These are phyloP conservation scores for Gastrophryne carolinensis DNA, from an alignment of 2,797 vertebrate genomes.

Conservation along the genomic window DNA sequence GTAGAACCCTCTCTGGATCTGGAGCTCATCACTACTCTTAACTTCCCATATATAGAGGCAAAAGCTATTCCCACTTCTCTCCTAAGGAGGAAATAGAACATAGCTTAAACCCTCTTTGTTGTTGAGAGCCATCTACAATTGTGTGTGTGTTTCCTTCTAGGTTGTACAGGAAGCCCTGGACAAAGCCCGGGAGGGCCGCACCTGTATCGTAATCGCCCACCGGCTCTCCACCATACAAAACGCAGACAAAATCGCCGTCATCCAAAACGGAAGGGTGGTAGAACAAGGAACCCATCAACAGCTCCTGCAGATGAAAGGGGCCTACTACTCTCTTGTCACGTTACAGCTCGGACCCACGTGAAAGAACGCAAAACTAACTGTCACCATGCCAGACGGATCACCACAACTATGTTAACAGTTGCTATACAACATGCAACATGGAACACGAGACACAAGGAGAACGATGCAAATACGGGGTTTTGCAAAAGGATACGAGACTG, in stretches of 20 bases:
- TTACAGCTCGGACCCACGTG: slow-evolving; percentile 67
- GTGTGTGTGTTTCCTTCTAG: slow-evolving; percentile 63
- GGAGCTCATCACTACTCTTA: too few species aligned
- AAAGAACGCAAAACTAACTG: slow-evolving; percentile 23
- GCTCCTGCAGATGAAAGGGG: slow-evolving; percentile 80
- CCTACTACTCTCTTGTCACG: slow-evolving; percentile 84
- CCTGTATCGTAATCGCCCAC: slow-evolving; percentile 89
- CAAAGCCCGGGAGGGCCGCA: slow-evolving; percentile 84
- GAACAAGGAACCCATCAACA: slow-evolving; percentile 90
- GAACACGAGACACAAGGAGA: too few species aligned
- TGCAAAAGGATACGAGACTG: too few species aligned
- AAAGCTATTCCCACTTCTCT: too few species aligned
- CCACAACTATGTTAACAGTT: too few species aligned
- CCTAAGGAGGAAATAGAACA: neutral
- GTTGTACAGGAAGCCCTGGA: slow-evolving; percentile 91
- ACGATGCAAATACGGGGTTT: too few species aligned
- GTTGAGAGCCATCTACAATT: too few species aligned
- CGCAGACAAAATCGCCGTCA: slow-evolving; percentile 84
- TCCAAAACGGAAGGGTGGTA: slow-evolving; percentile 78
- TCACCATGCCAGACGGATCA: too few species aligned
- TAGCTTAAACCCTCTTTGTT: too few species aligned
- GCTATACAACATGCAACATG: too few species aligned
- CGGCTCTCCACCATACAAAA: slow-evolving; percentile 92
- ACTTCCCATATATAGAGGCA: too few species aligned
- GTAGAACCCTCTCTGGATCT: too few species aligned